These are phyloP conservation scores for Axea sp. DNA, from an alignment of 2,888 invertebrate species.

Conservation along the genomic window DNA sequence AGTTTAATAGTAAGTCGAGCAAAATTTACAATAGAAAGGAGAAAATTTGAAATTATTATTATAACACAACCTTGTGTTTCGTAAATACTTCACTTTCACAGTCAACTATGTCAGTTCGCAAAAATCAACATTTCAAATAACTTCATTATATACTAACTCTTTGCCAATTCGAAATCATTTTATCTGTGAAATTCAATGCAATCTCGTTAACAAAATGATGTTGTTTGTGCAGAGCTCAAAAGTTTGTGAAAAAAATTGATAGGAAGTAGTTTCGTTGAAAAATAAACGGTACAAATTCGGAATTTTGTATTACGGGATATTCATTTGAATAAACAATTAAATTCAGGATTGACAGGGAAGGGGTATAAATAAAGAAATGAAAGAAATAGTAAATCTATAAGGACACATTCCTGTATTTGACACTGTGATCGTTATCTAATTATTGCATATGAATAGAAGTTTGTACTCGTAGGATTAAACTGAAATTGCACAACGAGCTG, in stretches of 20 bases:
- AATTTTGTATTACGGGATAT: constrained; percentile 17
- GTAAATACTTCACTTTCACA: constrained; percentile 23
- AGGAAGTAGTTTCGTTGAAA: constrained; percentile 1
- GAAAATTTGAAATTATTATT: constrained; percentile 40
- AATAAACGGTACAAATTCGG: constrained; percentile 9
- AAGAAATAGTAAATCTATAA: constrained; percentile 3
- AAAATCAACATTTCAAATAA: constrained; percentile 32
- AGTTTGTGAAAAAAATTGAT: constrained; percentile 19
- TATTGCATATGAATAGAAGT: constrained; percentile 46
- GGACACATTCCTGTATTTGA: constrained; percentile 3
- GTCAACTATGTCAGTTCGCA: constrained; percentile 17
- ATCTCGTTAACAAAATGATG: constrained; percentile 15
- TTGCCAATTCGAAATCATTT: constrained; percentile 23
- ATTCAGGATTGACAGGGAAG: no score
- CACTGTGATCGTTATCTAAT: constrained; percentile 34
- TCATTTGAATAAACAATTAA: constrained; percentile 34
- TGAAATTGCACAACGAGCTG: constrained; percentile 48
- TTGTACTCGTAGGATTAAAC: constrained; percentile 37
- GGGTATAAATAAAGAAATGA: no score
- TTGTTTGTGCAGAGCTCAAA: constrained; percentile 14
- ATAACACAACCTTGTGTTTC: constrained; percentile 20
- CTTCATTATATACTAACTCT: constrained; percentile 25
- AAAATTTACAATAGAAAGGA: constrained; percentile 38
- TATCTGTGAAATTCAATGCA: constrained; percentile 20
- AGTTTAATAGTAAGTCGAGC: constrained; percentile 41